Conservation (phyloP, 1,140 invertebrate genomes). For the Drosophila leontia region DNA sequence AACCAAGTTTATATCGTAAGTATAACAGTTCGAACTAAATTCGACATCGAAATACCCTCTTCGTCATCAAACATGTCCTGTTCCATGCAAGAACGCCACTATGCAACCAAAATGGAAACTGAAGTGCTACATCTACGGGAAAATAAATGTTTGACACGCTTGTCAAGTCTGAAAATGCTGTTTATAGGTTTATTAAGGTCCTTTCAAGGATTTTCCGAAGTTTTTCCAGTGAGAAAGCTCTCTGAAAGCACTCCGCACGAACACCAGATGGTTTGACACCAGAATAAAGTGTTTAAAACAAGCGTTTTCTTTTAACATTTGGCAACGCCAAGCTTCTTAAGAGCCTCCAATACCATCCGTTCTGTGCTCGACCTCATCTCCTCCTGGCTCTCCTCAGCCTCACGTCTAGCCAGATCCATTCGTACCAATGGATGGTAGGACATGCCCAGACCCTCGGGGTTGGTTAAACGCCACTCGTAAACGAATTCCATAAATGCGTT, state of each 20-base stretch:
- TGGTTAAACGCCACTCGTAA: constrained; percentile 20
- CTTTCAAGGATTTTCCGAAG: too few species aligned
- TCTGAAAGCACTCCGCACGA: too few species aligned
- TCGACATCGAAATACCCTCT: background rate
- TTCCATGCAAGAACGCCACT: background rate
- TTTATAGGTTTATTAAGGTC: too few species aligned
- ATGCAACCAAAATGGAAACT: background rate
- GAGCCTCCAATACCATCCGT: constrained; percentile 31
- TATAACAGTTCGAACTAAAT: background rate
- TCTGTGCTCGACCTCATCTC: constrained; percentile 59
- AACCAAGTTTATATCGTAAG: background rate
- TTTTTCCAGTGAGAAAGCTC: too few species aligned
- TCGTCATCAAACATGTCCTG: too few species aligned
- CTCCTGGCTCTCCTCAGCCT: constrained; percentile 7
- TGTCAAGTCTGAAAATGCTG: too few species aligned
- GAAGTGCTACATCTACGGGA: background rate
- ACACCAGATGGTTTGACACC: too few species aligned
- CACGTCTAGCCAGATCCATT: constrained; percentile 25
- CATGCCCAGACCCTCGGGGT: background rate
- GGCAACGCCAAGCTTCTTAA: background rate
- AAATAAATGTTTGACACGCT: background rate
- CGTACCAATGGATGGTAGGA: background rate
- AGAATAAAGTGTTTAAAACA: too few species aligned
- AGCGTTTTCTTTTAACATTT: too few species aligned
- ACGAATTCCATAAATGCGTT: constrained; percentile 57